A percentile compares a stretch with the other conserved stretches of the same genome.
phyloP scores from a whole-genome alignment of 1,140 invertebrate genomes.

The Drosophila santomea region DNA sequence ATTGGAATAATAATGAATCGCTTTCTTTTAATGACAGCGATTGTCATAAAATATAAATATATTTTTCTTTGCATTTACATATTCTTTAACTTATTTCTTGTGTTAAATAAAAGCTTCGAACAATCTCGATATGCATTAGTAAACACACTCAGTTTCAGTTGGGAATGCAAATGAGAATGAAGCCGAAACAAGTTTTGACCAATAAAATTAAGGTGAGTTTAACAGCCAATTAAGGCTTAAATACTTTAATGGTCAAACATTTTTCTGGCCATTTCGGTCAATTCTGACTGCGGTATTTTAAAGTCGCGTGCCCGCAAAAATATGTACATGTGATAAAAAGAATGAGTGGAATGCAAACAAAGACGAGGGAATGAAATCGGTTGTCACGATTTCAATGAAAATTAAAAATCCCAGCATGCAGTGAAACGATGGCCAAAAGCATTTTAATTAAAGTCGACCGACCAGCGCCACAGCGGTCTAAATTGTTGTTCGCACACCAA shows the following conservation, averaged over 20 bases:
- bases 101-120: background rate
- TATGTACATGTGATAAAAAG: slow-evolving; percentile 13
- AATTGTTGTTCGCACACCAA: slow-evolving; percentile 62
- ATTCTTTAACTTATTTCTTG: background rate
- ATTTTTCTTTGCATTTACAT: too few relatives aligned
- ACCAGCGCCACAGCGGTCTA: slow-evolving; percentile 44
- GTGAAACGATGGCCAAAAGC: slow-evolving; percentile 50
- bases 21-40: too few relatives aligned
- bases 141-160: slow-evolving; percentile 3
- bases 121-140: slow-evolving; percentile 35
- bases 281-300: slow-evolving; percentile 24
- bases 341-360: slow-evolving; percentile 25
- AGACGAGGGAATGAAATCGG: slow-evolving; percentile 17
- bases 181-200: slow-evolving; percentile 48
- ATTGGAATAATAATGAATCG: too few relatives aligned
- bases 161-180: slow-evolving; percentile 2
- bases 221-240: slow-evolving; percentile 52
- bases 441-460: slow-evolving; percentile 67
- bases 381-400: slow-evolving; percentile 65
- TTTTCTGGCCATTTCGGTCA: slow-evolving; percentile 35
- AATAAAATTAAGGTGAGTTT: slow-evolving; percentile 41
- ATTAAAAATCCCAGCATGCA: slow-evolving; percentile 77
- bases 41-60: too few relatives aligned
- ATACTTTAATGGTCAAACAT: slow-evolving; percentile 57
- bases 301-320: slow-evolving; percentile 52